Conservation (phyloP, 30 jellyfish, hydroid and myxozoan genomes). For the Hydractinia echinata region DNA sequence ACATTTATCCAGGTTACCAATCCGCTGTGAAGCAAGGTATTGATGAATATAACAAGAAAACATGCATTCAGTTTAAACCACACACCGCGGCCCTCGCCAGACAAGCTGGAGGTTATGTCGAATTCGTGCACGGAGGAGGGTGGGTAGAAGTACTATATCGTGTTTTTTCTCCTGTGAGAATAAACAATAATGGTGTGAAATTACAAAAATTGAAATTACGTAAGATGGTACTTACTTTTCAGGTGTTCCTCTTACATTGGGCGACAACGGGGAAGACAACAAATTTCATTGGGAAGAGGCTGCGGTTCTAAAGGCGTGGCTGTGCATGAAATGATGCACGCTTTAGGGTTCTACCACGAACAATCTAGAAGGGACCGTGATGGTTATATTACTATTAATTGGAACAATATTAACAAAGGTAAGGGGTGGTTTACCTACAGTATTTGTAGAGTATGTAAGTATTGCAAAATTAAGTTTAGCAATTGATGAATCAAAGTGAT, state of each 20-base stretch:
- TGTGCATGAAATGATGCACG: slow-evolving; percentile 85
- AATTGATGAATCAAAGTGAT: not conserved
- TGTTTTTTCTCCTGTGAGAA: no score
- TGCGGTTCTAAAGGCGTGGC: slow-evolving; percentile 64
- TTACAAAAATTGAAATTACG: no score
- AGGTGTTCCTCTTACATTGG: slow-evolving; percentile 80
- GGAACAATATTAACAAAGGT: slow-evolving; percentile 56
- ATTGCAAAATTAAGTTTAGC: not conserved
- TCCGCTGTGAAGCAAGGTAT: slow-evolving; percentile 47
- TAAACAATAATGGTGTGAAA: no score
- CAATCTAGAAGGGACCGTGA: slow-evolving; percentile 87
- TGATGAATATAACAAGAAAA: slow-evolving; percentile 54
- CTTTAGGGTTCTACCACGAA: slow-evolving; percentile 83
- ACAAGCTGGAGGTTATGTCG: no score
- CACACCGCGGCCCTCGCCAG: slow-evolving; percentile 35
- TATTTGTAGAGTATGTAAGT: not conserved
- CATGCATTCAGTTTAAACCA: slow-evolving; percentile 62
- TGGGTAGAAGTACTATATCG: no score
- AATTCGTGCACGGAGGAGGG: no score
- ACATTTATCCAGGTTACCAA: slow-evolving; percentile 29
- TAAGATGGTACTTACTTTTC: not conserved
- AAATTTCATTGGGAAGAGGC: slow-evolving; percentile 72
- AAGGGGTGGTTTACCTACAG: not conserved
- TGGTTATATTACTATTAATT: slow-evolving; percentile 48
- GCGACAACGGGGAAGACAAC: slow-evolving; percentile 66